These are phyloP conservation scores for Stictocephala bisonia DNA, from an alignment of 2,888 invertebrate genomes.

Conservation along the genomic window DNA sequence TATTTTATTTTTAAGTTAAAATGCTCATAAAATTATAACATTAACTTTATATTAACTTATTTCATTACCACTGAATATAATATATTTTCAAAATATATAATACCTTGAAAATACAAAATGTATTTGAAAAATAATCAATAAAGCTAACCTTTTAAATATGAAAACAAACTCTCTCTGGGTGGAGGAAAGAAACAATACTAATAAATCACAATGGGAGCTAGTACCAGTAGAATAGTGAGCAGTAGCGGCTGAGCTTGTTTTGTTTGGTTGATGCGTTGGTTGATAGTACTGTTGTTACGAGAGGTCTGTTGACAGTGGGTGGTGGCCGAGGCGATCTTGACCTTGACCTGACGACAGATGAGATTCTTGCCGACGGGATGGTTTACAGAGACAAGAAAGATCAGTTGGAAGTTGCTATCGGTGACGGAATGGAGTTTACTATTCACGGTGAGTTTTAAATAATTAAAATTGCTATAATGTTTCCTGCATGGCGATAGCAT, in stretches of 20 bases:
- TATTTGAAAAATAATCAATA: no score
- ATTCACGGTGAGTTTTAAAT: constrained; percentile 79
- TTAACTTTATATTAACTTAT: no score
- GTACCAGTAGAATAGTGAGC: not conserved
- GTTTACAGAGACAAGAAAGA: constrained; percentile 86
- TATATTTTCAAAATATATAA: no score
- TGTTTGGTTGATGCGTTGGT: constrained; percentile 8
- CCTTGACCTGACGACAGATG: constrained; percentile 66
- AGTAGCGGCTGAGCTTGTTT: constrained; percentile 24
- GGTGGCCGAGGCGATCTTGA: constrained; percentile 68
- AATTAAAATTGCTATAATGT: no score
- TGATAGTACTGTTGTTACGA: not conserved
- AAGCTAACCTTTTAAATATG: no score
- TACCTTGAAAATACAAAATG: no score
- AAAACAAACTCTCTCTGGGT: no score
- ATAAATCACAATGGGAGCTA: not conserved
- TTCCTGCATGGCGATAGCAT: no score
- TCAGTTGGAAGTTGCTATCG: constrained; percentile 90
- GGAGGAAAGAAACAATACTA: no score
- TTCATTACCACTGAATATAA: no score
- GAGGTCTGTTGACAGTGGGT: constrained; percentile 67
- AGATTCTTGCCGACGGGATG: constrained; percentile 85
- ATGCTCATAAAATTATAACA: no score
- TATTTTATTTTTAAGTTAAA: no score
- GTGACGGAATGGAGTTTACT: constrained; percentile 93